Percentiles rank a stretch among this genome's conserved stretches.
These are phyloP conservation scores for Astur gentilis DNA, from an alignment of 2,113 vertebrate genomes.

Conservation along the genomic window DNA sequence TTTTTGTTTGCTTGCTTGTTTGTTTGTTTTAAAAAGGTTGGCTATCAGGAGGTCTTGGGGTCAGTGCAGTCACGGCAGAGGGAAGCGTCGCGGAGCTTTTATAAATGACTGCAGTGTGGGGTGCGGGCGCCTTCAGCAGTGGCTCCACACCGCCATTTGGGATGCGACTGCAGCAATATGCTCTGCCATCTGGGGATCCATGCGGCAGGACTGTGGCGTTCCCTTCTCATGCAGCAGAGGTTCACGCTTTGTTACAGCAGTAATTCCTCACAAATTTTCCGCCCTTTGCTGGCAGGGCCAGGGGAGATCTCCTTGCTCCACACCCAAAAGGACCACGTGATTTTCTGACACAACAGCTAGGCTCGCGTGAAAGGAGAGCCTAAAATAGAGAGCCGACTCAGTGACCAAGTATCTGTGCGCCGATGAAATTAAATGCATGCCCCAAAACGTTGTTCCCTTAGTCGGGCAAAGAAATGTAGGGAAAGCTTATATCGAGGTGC, in stretches of 20 bases:
- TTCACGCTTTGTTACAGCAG: neutral
- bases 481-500: rapidly evolving
- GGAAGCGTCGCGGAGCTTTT: neutral
- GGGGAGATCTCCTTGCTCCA: neutral
- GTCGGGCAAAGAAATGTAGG: neutral
- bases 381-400: neutral
- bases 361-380: neutral
- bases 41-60: neutral
- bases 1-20: neutral
- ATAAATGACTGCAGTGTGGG: neutral
- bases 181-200: slow-evolving; percentile 40
- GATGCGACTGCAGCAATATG: slow-evolving; percentile 58
- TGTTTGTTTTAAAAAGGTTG: neutral
- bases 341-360: neutral
- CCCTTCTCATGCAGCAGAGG: neutral
- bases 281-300: neutral
- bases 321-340: neutral
- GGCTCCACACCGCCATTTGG: slow-evolving; percentile 30
- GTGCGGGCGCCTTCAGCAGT: neutral
- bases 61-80: rapidly evolving
- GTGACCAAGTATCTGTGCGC: neutral
- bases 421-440: neutral
- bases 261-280: neutral
- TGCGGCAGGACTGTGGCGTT: neutral
- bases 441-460: neutral